phyloP scores from a whole-genome alignment of 2,113 vertebrate species.

The Calonectris borealis region DNA sequence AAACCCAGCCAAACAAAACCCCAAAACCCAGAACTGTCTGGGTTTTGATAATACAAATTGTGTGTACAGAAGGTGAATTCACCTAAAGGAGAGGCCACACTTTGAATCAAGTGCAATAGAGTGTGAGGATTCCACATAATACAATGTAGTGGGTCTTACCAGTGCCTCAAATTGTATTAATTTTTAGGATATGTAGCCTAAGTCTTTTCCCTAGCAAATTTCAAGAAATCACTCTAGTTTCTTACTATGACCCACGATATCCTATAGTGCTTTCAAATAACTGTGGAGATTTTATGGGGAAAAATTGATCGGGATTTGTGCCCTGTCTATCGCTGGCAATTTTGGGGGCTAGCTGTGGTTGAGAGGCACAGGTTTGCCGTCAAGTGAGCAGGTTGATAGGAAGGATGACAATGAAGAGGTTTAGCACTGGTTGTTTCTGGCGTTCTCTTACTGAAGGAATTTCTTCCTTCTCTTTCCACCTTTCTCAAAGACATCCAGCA shows the following conservation, averaged over 20 bases:
- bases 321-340: rapidly evolving
- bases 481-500: background rate
- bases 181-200: background rate
- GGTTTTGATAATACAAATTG: background rate
- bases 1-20: background rate
- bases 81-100: background rate
- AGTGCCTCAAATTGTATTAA: background rate
- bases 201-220: background rate
- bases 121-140: background rate
- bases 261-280: background rate
- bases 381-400: background rate
- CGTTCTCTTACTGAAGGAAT: background rate
- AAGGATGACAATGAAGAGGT: no score
- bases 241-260: rapidly evolving
- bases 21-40: background rate
- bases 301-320: background rate
- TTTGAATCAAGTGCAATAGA: background rate
- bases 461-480: background rate
- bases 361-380: background rate
- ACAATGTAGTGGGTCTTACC: background rate
- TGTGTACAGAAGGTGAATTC: background rate
- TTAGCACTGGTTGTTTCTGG: background rate
- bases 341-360: background rate
- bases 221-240: background rate
- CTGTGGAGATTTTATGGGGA: no score